Conservation (phyloP, 2,797 vertebrate genomes). For the Enteromius fasciolatus region DNA sequence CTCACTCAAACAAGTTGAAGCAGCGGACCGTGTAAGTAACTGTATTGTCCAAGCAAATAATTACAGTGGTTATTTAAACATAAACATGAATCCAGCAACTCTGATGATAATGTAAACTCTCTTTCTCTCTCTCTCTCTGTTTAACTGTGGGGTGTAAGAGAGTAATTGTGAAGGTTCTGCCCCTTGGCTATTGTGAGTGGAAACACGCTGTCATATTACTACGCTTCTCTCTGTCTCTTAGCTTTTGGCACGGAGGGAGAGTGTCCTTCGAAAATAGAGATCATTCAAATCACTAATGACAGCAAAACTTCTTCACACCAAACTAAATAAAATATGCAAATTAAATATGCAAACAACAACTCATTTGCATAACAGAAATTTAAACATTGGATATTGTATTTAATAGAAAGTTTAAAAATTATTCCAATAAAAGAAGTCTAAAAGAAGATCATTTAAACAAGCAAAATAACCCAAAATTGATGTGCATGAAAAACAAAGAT, state of each 20-base stretch:
- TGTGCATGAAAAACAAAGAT: not conserved
- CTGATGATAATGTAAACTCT: constrained; percentile 63
- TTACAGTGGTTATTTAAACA: constrained; percentile 68
- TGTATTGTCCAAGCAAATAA: constrained; percentile 69
- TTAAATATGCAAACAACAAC: too few species aligned
- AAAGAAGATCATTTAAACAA: not conserved
- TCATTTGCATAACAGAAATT: too few species aligned
- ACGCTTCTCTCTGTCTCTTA: constrained; percentile 68
- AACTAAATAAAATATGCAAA: too few species aligned
- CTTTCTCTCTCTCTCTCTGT: constrained; percentile 34
- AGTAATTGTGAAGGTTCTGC: constrained; percentile 63
- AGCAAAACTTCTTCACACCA: constrained; percentile 97
- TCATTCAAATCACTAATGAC: constrained; percentile 92
- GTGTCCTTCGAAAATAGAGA: constrained; percentile 80
- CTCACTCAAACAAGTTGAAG: constrained; percentile 68
- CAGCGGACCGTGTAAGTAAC: constrained; percentile 64
- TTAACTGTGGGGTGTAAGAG: constrained; percentile 17
- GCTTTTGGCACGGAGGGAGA: constrained; percentile 66
- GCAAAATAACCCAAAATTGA: not conserved
- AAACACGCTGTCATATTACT: constrained; percentile 82
- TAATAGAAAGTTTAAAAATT: too few species aligned
- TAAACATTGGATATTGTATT: too few species aligned
- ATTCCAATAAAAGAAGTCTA: not conserved
- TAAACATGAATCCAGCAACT: constrained; percentile 69
- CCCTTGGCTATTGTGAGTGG: constrained; percentile 67